Evolutionary conservation across 2,797 vertebrate species (phyloP).

Genomic region (Schizopygopsis pylzovi): DNA sequence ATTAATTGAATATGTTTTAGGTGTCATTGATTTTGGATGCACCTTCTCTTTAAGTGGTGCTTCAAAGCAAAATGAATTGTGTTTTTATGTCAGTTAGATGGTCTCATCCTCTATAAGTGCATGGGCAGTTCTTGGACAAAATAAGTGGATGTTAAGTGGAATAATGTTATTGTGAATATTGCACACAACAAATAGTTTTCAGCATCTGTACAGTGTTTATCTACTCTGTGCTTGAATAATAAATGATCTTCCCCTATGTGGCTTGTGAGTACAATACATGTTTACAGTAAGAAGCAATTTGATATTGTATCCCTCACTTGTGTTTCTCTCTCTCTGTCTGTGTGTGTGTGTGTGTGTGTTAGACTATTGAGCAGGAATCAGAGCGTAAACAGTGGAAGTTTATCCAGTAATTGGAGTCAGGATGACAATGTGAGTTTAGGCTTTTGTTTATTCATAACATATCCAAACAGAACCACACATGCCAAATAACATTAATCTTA

Average conservation of each 20-base stretch:
- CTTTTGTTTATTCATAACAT: neutral
- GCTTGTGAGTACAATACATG: neutral
- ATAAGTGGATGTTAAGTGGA: neutral
- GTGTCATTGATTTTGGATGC: neutral
- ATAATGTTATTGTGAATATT: neutral
- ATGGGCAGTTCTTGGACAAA: neutral
- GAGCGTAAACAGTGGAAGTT: constrained; percentile 82
- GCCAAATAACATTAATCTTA: neutral
- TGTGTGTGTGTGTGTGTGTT: constrained; percentile 46
- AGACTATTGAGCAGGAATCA: constrained; percentile 83
- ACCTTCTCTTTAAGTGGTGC: neutral
- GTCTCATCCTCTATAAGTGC: neutral
- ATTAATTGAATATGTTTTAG: neutral
- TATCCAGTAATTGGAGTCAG: constrained; percentile 87
- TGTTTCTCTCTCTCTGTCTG: neutral
- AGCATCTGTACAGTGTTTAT: neutral
- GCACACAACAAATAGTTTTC: neutral
- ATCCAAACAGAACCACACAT: neutral
- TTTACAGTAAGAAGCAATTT: neutral
- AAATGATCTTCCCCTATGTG: neutral
- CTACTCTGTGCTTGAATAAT: neutral
- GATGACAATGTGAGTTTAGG: constrained; percentile 84
- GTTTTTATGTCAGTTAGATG: neutral
- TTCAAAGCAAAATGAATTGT: neutral
- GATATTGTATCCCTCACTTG: neutral